A percentile compares a stretch with the other conserved stretches of the same genome.
phyloP scores from a whole-genome alignment of 2,113 vertebrate species.

The Otus sunia region DNA sequence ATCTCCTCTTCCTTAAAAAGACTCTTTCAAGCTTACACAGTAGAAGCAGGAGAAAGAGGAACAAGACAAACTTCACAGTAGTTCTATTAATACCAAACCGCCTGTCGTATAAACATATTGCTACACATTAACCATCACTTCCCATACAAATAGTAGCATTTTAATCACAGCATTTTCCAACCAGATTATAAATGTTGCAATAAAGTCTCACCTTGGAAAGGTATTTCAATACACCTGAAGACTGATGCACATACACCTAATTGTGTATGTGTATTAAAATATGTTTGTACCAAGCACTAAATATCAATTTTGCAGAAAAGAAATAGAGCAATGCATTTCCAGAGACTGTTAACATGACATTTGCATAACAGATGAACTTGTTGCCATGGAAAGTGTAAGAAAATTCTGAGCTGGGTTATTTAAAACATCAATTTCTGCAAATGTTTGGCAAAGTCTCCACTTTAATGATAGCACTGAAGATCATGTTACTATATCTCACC shows the following conservation, averaged over 20 bases:
- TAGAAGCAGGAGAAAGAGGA: neutral
- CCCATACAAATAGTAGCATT: neutral
- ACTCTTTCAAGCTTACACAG: neutral
- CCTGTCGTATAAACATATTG: neutral
- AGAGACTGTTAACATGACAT: neutral
- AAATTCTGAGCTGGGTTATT: constrained; percentile 48
- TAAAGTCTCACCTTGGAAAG: neutral
- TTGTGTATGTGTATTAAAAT: neutral
- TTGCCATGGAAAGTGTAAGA: constrained; percentile 36
- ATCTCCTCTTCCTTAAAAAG: neutral
- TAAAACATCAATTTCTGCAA: constrained; percentile 27
- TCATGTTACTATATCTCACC: neutral
- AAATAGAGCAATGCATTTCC: neutral
- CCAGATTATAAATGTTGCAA: neutral
- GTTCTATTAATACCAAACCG: neutral
- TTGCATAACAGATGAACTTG: constrained; percentile 43
- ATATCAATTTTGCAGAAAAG: neutral
- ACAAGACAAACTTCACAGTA: neutral
- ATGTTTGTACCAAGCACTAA: neutral
- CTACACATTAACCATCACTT: neutral
- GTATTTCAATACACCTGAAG: neutral
- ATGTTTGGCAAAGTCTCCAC: neutral
- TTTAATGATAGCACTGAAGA: neutral
- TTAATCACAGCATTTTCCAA: neutral
- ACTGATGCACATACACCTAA: neutral